Evolutionary conservation across 1,140 invertebrate genomes (phyloP).

Genomic region (Portunus trituberculatus): DNA sequence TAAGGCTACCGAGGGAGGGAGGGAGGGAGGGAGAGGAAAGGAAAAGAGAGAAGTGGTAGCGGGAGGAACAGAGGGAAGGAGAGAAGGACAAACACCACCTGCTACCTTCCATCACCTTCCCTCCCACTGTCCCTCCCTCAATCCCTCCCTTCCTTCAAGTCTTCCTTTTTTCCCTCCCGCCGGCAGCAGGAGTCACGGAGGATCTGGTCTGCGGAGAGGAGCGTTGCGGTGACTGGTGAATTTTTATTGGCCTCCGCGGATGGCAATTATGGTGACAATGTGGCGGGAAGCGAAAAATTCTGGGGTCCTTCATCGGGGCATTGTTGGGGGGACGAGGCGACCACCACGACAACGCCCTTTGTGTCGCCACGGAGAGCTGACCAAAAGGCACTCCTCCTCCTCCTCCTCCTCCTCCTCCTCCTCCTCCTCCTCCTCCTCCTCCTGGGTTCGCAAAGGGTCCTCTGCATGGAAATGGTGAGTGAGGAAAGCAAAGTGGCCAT

Average conservation of each 20-base stretch:
- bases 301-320: not conserved
- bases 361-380: not conserved
- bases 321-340: not conserved
- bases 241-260: conserved; percentile 19
- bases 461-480: not conserved
- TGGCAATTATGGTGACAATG: conserved; percentile 49
- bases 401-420: not conserved
- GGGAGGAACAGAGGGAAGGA: not conserved
- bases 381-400: not conserved
- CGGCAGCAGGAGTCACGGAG: not conserved
- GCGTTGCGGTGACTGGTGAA: not conserved
- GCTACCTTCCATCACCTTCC: not conserved
- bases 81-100: conserved; percentile 20
- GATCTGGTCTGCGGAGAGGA: not conserved
- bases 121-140: not conserved
- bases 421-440: not conserved
- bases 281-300: not conserved
- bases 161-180: not conserved
- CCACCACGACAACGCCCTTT: not conserved
- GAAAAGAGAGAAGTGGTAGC: not conserved
- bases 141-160: not conserved
- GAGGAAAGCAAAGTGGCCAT: not conserved
- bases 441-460: not conserved
- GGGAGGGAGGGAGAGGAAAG: not conserved
- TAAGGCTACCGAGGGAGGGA: not conserved